Conservation (phyloP, 92 coral and sea anemone species). For the Epizoanthus rinbou region DNA sequence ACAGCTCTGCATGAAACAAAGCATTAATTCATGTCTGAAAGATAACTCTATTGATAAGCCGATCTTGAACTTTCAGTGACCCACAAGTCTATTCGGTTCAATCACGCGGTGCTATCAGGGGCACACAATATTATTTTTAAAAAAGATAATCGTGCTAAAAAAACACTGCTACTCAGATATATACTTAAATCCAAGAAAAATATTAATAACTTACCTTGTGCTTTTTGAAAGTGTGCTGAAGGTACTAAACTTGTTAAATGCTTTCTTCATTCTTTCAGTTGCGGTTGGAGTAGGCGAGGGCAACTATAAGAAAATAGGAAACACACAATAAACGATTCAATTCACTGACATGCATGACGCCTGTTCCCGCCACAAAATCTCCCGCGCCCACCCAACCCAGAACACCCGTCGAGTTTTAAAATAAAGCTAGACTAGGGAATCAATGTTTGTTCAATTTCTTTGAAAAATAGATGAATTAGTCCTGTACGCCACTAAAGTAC, state of each 20-base stretch:
- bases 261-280: slow-evolving; percentile 83
- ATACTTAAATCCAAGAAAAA: not conserved
- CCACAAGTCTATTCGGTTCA: not conserved
- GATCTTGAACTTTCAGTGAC: not conserved
- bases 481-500: too few relatives aligned
- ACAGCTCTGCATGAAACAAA: not conserved
- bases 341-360: not conserved
- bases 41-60: not conserved
- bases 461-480: too few relatives aligned
- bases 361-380: slow-evolving; percentile 16
- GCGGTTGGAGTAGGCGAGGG: slow-evolving; percentile 59
- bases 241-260: slow-evolving; percentile 75
- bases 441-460: too few relatives aligned
- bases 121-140: too few relatives aligned
- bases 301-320: slow-evolving; percentile 38
- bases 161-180: too few relatives aligned
- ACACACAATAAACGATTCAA: too few relatives aligned
- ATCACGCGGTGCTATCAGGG: not conserved
- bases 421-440: too few relatives aligned
- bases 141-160: too few relatives aligned
- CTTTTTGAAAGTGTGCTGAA: slow-evolving; percentile 77
- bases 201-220: slow-evolving; percentile 59
- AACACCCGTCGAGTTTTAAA: too few relatives aligned
- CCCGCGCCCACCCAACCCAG: slow-evolving; percentile 24
- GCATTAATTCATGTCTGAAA: not conserved